These are phyloP conservation scores for Buteo buteo DNA, from an alignment of 2,113 vertebrate species.

Conservation along the genomic window DNA sequence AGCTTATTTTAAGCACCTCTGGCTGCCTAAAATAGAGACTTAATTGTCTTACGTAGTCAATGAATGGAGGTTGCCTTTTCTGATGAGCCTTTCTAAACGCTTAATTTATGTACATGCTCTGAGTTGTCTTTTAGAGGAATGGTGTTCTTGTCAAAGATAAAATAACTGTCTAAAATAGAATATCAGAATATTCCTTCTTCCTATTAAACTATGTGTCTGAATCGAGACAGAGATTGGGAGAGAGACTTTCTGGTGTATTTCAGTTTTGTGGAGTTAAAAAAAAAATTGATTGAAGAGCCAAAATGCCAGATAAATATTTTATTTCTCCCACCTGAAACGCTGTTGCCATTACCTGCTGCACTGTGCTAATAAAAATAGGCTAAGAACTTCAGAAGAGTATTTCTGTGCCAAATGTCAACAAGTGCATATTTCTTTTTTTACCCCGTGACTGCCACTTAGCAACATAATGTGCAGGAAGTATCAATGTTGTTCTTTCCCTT, in stretches of 20 bases:
- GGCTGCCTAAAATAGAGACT: not conserved
- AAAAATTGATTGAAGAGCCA: not conserved
- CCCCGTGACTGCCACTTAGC: not conserved
- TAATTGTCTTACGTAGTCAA: not conserved
- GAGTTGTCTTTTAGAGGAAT: not conserved
- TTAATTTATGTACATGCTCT: accelerated
- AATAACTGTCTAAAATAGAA: not conserved
- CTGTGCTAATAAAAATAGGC: not conserved
- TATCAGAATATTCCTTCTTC: not conserved
- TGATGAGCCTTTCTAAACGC: not conserved
- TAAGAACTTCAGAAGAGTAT: not conserved
- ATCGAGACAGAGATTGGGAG: not conserved
- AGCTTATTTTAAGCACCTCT: not conserved
- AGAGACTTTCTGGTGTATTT: not conserved
- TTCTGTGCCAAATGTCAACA: not conserved
- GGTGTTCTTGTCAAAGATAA: not conserved
- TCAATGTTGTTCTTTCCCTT: conserved; percentile 44
- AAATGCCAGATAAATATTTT: not conserved
- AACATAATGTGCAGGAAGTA: conserved; percentile 10
- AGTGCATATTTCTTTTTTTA: not conserved
- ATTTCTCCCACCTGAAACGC: not conserved
- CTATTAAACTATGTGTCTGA: not conserved
- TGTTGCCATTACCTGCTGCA: not conserved
- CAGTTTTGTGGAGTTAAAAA: not conserved
- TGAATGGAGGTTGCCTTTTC: not conserved